Evolutionary conservation across 2,113 vertebrate species (phyloP), one percentile per base, ranked within the genome.

Genomic region (Acrocephalus arundinaceus): DNA sequence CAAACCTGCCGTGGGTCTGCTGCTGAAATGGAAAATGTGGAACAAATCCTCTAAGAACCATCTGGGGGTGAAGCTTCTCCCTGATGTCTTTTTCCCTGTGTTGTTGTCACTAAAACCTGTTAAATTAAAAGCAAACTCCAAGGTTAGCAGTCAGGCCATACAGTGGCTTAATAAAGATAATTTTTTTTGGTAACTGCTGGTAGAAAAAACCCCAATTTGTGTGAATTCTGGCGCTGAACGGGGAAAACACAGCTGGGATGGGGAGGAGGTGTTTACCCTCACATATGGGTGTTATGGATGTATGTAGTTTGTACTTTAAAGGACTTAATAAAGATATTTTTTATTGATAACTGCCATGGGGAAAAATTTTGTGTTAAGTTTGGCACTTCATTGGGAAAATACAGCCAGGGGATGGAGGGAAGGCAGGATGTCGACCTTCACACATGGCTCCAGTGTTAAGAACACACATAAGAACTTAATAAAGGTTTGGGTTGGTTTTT

Each of bases 191-290:
- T 72, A 58, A 74, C 7, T n/a, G 48, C n/a, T 51, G 3, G 18
- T 28, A 35, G 33, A 2, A n/a, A 14, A 31, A 15, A 30, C 1
- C 2, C 8, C 3, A 7, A 2, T 13, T 41, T 10, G 7, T 5
- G 18, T 77, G 49, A 57, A 33, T 77, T 83, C 41, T 84, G 75
- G n/a, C 0, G 0, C 5, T 30, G 48, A 39, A 20, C 0, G 1
- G 28, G 14, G 4, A 48, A 46, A 68, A 41, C 1, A 1, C 43
- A 66, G 35, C 54, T 30, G 54, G 45, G 39, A 4, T 39, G 46
- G 55, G 52, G 21, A 11, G 23, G 10, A 20, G 31, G 15, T 55
- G 10, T 43, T 41, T 22, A 13, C 12, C 55, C 48, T 70, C 55
- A n/a, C 62, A 46, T 0, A 3, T n/a, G 30, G n/a, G 11, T 48